Percentiles rank a stretch among this genome's conserved stretches.
Evolutionary conservation across 2,888 invertebrate species (phyloP).

Genomic region (Laothoe populi): DNA sequence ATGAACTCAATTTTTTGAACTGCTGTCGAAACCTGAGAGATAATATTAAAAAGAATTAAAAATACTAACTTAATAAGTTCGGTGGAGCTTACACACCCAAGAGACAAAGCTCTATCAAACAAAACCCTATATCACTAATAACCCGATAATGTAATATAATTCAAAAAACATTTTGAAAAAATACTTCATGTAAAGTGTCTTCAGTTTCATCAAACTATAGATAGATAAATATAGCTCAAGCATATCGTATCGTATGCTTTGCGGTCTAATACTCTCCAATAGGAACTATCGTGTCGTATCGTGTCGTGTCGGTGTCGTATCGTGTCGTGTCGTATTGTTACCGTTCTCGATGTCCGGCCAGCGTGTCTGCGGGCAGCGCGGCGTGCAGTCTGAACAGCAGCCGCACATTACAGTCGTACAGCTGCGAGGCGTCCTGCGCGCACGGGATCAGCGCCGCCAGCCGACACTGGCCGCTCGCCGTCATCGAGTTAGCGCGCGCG

Average conservation of each 20-base stretch:
- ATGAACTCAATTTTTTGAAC: conserved; percentile 94
- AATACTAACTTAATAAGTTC: too few species aligned
- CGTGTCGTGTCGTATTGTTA: conserved; percentile 32
- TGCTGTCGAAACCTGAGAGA: conserved; percentile 91
- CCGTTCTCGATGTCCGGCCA: conserved; percentile 95
- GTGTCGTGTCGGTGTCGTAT: background rate
- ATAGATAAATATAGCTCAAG: too few species aligned
- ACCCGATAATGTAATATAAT: too few species aligned
- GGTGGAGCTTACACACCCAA: too few species aligned
- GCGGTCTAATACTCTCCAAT: background rate
- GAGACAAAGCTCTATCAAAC: too few species aligned
- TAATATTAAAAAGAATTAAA: background rate
- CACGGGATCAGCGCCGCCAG: conserved; percentile 97
- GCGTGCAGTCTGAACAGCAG: conserved; percentile 97
- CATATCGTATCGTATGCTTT: too few species aligned
- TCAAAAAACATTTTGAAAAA: too few species aligned
- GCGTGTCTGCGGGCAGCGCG: conserved; percentile 94
- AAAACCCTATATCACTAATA: too few species aligned
- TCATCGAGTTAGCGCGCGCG: conserved; percentile 98
- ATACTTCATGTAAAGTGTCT: too few species aligned
- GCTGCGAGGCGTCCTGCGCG: conserved; percentile 96
- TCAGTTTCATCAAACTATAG: too few species aligned
- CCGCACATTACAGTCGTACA: conserved; percentile 98
- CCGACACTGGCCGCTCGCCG: conserved; percentile 97
- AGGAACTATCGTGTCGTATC: background rate